Evolutionary conservation across 2,797 vertebrate species (phyloP).

Genomic region (Coluber constrictor): DNA sequence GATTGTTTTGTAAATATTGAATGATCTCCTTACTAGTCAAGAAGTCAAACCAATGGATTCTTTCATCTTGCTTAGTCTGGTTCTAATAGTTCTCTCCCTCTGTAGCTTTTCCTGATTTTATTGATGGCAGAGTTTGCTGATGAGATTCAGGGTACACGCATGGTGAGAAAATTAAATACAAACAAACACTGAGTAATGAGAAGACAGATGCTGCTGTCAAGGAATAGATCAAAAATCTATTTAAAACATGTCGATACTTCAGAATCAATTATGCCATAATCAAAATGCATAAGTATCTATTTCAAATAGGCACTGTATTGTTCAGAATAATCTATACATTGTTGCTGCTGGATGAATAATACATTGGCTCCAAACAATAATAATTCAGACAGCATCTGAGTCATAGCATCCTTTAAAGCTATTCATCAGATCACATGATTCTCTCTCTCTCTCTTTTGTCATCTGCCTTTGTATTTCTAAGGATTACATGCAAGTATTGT

Average conservation of each 20-base stretch:
- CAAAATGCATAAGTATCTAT: not conserved
- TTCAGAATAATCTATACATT: conserved; percentile 1
- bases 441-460: not conserved
- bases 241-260: not conserved
- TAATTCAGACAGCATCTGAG: conserved; percentile 15
- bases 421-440: conserved; percentile 11
- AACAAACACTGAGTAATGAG: not conserved
- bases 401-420: conserved; percentile 3
- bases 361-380: conserved; percentile 15
- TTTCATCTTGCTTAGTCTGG: not conserved
- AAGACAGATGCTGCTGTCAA: not conserved
- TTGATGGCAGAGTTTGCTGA: not conserved
- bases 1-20: not conserved
- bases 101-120: not conserved
- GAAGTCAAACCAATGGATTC: not conserved
- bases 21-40: not conserved
- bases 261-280: not conserved
- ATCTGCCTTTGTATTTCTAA: not conserved
- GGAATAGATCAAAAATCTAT: not conserved
- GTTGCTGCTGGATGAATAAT: not conserved
- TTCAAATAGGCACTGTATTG: not conserved
- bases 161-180: not conserved
- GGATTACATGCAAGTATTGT: not conserved
- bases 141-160: not conserved
- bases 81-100: not conserved